Conservation (phyloP, 2,113 vertebrate genomes). For the Vimba vimba region DNA sequence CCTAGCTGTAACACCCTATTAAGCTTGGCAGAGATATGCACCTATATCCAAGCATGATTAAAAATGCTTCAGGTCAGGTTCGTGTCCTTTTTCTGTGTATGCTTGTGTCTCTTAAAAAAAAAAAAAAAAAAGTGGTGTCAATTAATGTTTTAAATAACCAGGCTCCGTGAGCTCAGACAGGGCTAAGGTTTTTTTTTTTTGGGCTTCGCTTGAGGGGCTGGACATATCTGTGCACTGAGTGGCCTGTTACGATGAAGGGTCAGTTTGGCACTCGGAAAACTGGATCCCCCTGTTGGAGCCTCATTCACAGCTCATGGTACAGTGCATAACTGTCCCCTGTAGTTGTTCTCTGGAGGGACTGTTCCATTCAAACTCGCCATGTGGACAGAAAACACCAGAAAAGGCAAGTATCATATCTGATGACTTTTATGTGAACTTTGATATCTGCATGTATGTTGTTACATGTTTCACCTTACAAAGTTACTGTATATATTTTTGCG, state of each 20-base stretch:
- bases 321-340: slow-evolving; percentile 58
- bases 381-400: slow-evolving; percentile 12
- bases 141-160: slow-evolving; percentile 54
- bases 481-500: not conserved
- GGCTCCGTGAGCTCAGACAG: slow-evolving; percentile 42
- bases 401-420: slow-evolving; percentile 34
- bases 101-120: slow-evolving; percentile 53
- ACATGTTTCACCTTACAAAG: not conserved
- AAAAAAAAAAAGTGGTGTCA: slow-evolving; percentile 46
- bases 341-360: slow-evolving; percentile 34
- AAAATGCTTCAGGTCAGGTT: slow-evolving; percentile 66
- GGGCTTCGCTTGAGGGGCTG: slow-evolving; percentile 50
- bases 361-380: slow-evolving; percentile 41
- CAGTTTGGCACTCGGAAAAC: slow-evolving; percentile 59
- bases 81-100: slow-evolving; percentile 60
- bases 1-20: slow-evolving; percentile 74
- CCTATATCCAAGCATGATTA: slow-evolving; percentile 63
- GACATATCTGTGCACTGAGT: slow-evolving; percentile 52
- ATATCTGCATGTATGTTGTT: not conserved
- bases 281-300: slow-evolving; percentile 59
- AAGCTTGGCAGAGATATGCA: slow-evolving; percentile 59
- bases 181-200: not conserved
- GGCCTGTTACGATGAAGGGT: slow-evolving; percentile 59
- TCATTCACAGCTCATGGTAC: slow-evolving; percentile 70
- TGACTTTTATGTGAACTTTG: not conserved